phyloP scores from a whole-genome alignment of 2,888 invertebrate species.

The Xanthia icteritia region DNA sequence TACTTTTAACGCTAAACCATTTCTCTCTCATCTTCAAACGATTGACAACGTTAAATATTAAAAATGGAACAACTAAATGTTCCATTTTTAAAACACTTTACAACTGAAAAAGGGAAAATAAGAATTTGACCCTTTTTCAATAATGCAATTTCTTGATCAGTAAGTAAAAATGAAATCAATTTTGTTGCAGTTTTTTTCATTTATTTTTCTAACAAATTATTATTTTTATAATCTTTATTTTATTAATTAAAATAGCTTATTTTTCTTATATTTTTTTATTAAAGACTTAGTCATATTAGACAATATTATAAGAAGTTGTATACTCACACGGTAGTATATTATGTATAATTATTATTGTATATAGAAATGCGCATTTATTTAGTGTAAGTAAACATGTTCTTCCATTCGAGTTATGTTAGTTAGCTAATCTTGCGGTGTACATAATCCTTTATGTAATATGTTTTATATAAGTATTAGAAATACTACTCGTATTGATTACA shows the following conservation, averaged over 20 bases:
- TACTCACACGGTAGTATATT: conserved; percentile 59
- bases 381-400: conserved; percentile 78
- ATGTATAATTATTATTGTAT: conserved; percentile 46
- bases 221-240: conserved; percentile 7
- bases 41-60: too few relatives aligned
- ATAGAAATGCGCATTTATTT: conserved; percentile 75
- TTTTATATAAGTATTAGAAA: conserved; percentile 19
- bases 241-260: conserved; percentile 2
- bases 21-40: background rate
- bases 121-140: background rate
- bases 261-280: conserved; percentile 5
- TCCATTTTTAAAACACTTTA: background rate
- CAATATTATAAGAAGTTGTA: conserved; percentile 56
- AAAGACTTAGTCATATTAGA: conserved; percentile 57
- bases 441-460: conserved; percentile 65
- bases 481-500: background rate
- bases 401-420: conserved; percentile 74
- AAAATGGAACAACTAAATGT: too few relatives aligned
- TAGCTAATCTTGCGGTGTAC: conserved; percentile 68
- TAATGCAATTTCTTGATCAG: background rate
- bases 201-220: conserved; percentile 43
- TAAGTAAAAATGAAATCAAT: conserved; percentile 14
- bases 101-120: background rate
- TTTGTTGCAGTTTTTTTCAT: background rate
- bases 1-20: background rate